A percentile compares a stretch with the other conserved stretches of the same genome.
Evolutionary conservation across 2,797 vertebrate species (phyloP).

Genomic region (Lutjanus argentimaculatus): DNA sequence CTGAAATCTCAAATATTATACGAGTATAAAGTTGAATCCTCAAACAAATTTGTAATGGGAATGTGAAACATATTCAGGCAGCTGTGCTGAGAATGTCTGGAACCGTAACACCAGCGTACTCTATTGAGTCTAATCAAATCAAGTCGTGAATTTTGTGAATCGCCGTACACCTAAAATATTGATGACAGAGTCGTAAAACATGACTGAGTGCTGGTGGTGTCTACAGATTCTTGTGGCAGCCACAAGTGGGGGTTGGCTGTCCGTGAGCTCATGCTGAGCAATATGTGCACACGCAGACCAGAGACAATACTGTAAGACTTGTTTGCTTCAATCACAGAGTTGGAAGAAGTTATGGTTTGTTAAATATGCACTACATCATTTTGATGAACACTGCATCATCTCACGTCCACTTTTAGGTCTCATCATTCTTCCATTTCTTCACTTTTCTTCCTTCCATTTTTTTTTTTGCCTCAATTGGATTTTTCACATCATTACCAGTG

Average conservation of each 20-base stretch:
- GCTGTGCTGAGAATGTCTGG: background rate
- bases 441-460: conserved; percentile 5
- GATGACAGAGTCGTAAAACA: conserved; percentile 46
- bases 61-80: background rate
- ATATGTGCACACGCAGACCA: conserved; percentile 22
- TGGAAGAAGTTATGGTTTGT: conserved; percentile 27
- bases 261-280: conserved; percentile 26
- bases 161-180: conserved; percentile 19
- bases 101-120: background rate
- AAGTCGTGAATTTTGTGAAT: conserved; percentile 23
- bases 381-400: conserved; percentile 5
- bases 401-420: background rate
- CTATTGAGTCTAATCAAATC: background rate
- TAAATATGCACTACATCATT: conserved; percentile 21
- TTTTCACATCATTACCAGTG: conserved; percentile 68
- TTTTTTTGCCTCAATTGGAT: conserved; percentile 51
- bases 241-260: conserved; percentile 6
- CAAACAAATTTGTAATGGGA: background rate
- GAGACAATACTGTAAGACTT: conserved; percentile 12
- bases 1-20: background rate
- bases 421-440: conserved; percentile 25
- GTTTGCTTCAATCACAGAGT: conserved; percentile 29
- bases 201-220: conserved; percentile 32
- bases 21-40: background rate
- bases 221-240: conserved; percentile 20